Evolutionary conservation across 2,888 invertebrate genomes (phyloP), one percentile per base, ranked within the genome.

Genomic region (Crossocerus cetratus): DNA sequence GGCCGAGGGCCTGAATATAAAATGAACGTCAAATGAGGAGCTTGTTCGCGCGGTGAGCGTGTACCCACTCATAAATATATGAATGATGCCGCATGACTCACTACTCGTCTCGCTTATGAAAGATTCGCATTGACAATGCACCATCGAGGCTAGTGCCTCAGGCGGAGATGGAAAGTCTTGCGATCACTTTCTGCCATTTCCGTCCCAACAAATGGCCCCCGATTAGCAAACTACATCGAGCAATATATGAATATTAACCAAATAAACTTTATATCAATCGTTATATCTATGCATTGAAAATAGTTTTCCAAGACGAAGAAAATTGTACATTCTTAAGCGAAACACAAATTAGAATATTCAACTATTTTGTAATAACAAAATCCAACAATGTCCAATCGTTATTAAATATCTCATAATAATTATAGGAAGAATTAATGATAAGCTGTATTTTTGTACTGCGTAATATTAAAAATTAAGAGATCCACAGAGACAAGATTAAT

Each of bases 21-120:
- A 71, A 62, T 56, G 60, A 21, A n/a, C 58, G 72, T 70, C 68
- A 73, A 70, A 72, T 73, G 72, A 76, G 22, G 70, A 68, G 68
- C 63, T 58, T 62, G 68, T 49, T 49, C 49, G 49, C 49, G 63
- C 67, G 73, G 65, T 54, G 73, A 66, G 70, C 59, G 64, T 74
- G 62, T 74, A 77, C 69, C 66, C 69, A 70, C 75, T 78, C 69
- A 70, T 76, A 74, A 74, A 74, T 74, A 74, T 64, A 71, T 61
- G 70, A 74, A 67, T 76, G 74, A 76, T 67, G 70, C 64, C 32
- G 65, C 58, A 16, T 49, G 60, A 58, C 64, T 74, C 70, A 76
- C 70, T 74, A 74, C 74, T 59, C 64, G 58, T 32, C 67, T 74
- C 67, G 66, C 74, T 76, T 64, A 59, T 67, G 44, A 64, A 70